Conservation (phyloP, 1,140 invertebrate genomes). For the Papilio machaon region DNA sequence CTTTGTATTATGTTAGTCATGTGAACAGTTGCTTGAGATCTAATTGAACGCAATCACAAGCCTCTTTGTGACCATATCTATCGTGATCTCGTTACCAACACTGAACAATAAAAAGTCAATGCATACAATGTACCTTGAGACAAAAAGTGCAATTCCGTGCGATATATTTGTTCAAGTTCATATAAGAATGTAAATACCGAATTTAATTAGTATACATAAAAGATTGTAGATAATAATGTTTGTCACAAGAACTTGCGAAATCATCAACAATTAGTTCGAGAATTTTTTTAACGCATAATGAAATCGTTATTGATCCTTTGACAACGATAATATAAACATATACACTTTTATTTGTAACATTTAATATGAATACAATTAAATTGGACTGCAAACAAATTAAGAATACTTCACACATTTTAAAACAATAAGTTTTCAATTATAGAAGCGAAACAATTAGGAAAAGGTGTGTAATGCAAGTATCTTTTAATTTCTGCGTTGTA, state of each 20-base stretch:
- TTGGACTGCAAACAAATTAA: not conserved
- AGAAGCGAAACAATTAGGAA: too few species aligned
- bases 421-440: too few species aligned
- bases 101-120: constrained; percentile 13
- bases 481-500: too few species aligned
- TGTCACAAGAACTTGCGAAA: constrained; percentile 12
- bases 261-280: constrained; percentile 3
- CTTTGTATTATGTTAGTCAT: constrained; percentile 15
- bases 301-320: not conserved
- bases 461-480: too few species aligned
- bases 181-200: constrained; percentile 21
- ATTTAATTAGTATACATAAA: constrained; percentile 14
- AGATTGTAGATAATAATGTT: constrained; percentile 13
- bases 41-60: constrained; percentile 5
- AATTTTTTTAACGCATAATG: not conserved
- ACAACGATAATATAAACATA: not conserved
- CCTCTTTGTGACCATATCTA: constrained; percentile 22
- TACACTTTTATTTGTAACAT: not conserved
- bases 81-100: not conserved
- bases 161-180: constrained; percentile 28
- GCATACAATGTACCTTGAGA: constrained; percentile 23
- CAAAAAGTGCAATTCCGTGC: constrained; percentile 21
- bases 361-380: not conserved
- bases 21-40: not conserved
- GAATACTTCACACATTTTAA: too few species aligned